A percentile compares a stretch with the other conserved stretches of the same genome.
These are phyloP conservation scores for Andrena chrysosceles DNA, from an alignment of 2,888 invertebrate genomes.

Conservation along the genomic window DNA sequence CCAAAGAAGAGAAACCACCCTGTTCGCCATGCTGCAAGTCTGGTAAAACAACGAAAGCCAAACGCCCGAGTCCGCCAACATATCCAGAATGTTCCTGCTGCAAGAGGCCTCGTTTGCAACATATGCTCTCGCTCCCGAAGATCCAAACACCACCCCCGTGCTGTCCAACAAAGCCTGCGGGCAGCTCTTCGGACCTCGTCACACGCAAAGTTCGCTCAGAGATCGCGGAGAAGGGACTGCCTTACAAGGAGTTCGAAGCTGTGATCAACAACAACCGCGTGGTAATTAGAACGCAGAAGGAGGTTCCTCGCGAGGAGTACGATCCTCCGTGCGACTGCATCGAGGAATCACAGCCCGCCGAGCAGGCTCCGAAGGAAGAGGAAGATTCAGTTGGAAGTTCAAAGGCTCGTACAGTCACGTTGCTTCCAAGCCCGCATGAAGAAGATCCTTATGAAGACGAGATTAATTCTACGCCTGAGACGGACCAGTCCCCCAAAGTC, in stretches of 20 bases:
- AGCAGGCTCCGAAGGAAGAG: background rate
- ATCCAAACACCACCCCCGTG: background rate
- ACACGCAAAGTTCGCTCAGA: constrained; percentile 64
- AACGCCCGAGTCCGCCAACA: background rate
- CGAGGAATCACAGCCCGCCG: background rate
- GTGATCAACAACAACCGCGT: constrained; percentile 76
- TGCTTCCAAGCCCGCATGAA: constrained; percentile 14
- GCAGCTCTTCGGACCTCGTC: rapidly evolving
- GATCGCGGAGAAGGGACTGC: constrained; percentile 73
- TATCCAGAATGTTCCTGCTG: background rate
- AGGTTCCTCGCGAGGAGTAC: constrained; percentile 36
- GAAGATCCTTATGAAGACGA: background rate
- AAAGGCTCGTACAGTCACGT: constrained; percentile 17
- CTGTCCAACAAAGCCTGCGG: constrained; percentile 10
- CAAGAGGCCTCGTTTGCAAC: background rate
- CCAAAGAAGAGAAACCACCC: background rate
- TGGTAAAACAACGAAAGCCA: background rate
- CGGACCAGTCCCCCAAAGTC: background rate
- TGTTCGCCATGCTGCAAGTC: constrained; percentile 38
- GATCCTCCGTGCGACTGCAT: constrained; percentile 80
- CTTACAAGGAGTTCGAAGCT: constrained; percentile 81
- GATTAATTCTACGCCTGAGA: rapidly evolving
- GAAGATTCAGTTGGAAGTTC: background rate
- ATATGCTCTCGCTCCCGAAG: background rate
- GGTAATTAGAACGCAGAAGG: constrained; percentile 64